Percentiles rank a stretch among this genome's conserved stretches.
phyloP scores from a whole-genome alignment of 2,888 invertebrate species.

The Synergus gifuensis region DNA sequence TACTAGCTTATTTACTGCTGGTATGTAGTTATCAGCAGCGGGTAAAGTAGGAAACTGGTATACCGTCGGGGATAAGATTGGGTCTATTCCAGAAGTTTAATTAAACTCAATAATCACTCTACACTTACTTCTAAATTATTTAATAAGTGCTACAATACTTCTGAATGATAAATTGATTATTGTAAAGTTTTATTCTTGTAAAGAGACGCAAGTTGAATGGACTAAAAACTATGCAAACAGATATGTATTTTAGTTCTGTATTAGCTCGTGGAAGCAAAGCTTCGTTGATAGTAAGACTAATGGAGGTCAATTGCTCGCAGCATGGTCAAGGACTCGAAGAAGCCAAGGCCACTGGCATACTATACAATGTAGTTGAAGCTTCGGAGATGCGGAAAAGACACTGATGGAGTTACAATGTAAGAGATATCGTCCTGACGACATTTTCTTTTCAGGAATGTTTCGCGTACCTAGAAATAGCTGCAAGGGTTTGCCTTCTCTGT shows the following conservation, averaged over 20 bases:
- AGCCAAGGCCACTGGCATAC: slow-evolving; percentile 4
- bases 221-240: not conserved
- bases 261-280: slow-evolving; percentile 10
- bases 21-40: no score
- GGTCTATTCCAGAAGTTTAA: no score
- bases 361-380: slow-evolving; percentile 2
- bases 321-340: slow-evolving; percentile 20
- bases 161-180: not conserved
- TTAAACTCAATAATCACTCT: no score
- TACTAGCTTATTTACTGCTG: no score
- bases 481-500: not conserved
- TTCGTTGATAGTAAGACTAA: slow-evolving; percentile 27
- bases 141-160: not conserved
- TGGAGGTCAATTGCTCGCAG: slow-evolving; percentile 35
- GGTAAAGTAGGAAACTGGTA: no score
- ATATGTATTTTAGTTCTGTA: slow-evolving; percentile 2
- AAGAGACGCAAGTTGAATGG: not conserved
- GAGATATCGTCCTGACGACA: not conserved
- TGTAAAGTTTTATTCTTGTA: not conserved
- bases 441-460: slow-evolving; percentile 1
- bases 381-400: slow-evolving; percentile 13
- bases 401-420: slow-evolving; percentile 15
- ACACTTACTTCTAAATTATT: not conserved
- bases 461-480: not conserved
- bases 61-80: no score